Conservation (phyloP, 2,113 vertebrate species). For the Pedionomus torquatus region DNA sequence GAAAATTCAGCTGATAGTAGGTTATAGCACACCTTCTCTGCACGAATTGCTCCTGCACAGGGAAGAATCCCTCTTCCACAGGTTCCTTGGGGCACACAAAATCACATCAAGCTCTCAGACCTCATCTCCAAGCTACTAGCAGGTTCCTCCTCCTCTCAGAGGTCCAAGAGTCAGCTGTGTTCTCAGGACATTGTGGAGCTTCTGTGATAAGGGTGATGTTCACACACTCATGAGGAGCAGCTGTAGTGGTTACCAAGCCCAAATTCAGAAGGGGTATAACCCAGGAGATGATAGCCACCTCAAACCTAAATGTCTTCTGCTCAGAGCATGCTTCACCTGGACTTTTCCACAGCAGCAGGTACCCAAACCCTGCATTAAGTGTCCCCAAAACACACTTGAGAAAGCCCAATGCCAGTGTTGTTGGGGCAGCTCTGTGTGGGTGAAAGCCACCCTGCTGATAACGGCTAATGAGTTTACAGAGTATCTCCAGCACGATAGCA, state of each 20-base stretch:
- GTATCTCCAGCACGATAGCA: background rate
- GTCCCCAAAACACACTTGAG: background rate
- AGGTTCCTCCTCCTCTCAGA: background rate
- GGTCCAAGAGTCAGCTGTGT: background rate
- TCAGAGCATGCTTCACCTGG: background rate
- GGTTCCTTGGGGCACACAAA: background rate
- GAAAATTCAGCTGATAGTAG: background rate
- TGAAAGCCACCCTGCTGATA: background rate
- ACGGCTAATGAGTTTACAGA: background rate
- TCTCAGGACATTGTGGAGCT: background rate
- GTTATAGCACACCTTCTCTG: background rate
- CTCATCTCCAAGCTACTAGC: background rate
- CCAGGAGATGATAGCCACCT: background rate
- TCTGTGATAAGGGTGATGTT: background rate
- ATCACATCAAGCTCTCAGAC: background rate
- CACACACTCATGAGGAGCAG: background rate
- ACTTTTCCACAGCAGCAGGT: background rate
- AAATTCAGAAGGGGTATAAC: background rate
- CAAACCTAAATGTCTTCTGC: background rate
- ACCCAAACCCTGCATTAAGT: background rate
- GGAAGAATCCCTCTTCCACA: background rate
- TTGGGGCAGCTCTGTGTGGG: background rate
- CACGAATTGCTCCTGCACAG: background rate
- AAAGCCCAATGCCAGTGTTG: fast-evolving
- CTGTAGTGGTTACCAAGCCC: background rate